These are phyloP conservation scores for Pelochelys cantorii DNA, from an alignment of 2,797 vertebrate genomes.

Conservation along the genomic window DNA sequence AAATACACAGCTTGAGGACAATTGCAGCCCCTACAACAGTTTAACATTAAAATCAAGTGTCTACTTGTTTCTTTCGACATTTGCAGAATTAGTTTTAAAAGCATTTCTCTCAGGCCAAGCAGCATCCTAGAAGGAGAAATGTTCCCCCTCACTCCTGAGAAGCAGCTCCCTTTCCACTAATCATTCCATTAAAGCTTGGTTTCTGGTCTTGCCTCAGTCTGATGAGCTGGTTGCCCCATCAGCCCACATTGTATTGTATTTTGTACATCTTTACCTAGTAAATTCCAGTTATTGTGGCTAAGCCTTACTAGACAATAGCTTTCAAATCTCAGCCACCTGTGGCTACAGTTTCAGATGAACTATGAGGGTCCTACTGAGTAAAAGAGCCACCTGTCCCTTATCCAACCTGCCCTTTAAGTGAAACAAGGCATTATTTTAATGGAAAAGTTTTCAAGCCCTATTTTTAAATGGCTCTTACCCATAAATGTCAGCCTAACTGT, in stretches of 20 bases:
- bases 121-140: not conserved
- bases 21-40: not conserved
- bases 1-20: not conserved
- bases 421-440: not conserved
- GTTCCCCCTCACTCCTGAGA: rapidly evolving
- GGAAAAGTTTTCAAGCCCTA: slow-evolving; percentile 24
- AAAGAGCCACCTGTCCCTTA: slow-evolving; percentile 33
- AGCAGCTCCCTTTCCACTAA: slow-evolving; percentile 43
- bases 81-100: slow-evolving; percentile 52
- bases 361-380: slow-evolving; percentile 44
- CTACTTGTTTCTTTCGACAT: not conserved
- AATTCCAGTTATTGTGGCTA: slow-evolving; percentile 26
- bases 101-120: not conserved
- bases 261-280: not conserved
- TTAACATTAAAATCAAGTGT: not conserved
- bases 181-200: not conserved
- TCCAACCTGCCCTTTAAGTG: not conserved
- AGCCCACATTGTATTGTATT: not conserved
- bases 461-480: not conserved
- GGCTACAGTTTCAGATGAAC: not conserved
- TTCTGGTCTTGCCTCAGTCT: slow-evolving; percentile 26
- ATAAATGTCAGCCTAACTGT: not conserved
- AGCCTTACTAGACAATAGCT: not conserved
- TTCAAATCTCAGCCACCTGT: slow-evolving; percentile 32
- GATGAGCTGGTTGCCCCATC: slow-evolving; percentile 23